These are phyloP conservation scores for Sciurus vulgaris DNA, from an alignment of 2,797 vertebrate species.

Conservation along the genomic window DNA sequence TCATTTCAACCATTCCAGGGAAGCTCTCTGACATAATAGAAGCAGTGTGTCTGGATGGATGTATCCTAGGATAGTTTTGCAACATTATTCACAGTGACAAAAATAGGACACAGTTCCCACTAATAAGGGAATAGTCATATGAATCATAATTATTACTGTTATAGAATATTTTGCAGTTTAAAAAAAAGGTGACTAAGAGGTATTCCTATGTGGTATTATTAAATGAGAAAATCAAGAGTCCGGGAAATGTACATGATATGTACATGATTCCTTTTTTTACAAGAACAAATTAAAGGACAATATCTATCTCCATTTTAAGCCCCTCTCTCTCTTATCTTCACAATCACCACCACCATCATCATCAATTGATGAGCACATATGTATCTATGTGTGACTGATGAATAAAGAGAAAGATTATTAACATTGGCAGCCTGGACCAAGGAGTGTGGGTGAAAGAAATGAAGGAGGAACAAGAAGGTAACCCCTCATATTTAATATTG, in stretches of 20 bases:
- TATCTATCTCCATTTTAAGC: neutral
- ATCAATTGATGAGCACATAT: neutral
- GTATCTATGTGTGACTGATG: neutral
- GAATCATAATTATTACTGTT: neutral
- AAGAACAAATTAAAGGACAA: neutral
- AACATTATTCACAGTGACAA: neutral
- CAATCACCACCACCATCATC: neutral
- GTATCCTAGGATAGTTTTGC: neutral
- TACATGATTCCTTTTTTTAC: neutral
- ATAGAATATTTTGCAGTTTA: constrained; percentile 8
- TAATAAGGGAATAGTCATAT: neutral
- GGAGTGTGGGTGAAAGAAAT: neutral
- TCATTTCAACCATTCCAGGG: constrained; percentile 38
- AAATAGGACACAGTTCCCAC: constrained; percentile 20
- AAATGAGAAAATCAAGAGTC: neutral
- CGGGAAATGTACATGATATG: neutral
- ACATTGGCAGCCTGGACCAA: neutral
- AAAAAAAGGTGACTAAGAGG: neutral
- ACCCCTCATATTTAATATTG: neutral
- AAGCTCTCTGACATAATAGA: constrained; percentile 24
- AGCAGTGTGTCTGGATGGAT: neutral
- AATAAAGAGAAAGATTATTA: neutral
- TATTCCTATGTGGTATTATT: neutral
- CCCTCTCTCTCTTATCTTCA: neutral
- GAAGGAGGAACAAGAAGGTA: neutral